A percentile compares a stretch with the other conserved stretches of the same genome.
Conservation (phyloP, 2,888 invertebrate species). For the Nomada ruficornis region DNA sequence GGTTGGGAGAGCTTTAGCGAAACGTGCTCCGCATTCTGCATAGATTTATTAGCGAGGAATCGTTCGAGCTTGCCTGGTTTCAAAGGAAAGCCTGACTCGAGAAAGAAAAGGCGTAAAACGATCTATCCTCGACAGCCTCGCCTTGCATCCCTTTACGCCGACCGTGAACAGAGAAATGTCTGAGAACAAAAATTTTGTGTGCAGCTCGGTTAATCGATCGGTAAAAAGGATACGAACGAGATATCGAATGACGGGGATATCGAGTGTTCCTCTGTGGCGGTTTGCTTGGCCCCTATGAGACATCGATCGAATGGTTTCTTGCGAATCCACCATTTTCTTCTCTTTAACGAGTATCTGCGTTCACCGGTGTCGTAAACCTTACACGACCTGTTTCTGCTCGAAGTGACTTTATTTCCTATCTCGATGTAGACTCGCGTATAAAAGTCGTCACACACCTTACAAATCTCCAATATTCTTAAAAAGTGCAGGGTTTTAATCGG, state of each 20-base stretch:
- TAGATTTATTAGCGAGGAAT: constrained; percentile 37
- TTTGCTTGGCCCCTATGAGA: constrained; percentile 46
- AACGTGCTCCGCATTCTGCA: constrained; percentile 39
- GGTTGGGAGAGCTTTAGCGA: constrained; percentile 25
- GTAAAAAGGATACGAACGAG: constrained; percentile 70
- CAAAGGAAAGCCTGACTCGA: constrained; percentile 34
- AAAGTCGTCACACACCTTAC: too few relatives aligned
- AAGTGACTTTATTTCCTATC: not conserved
- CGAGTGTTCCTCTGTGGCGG: constrained; percentile 56
- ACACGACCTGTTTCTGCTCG: not conserved
- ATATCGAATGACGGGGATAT: constrained; percentile 70
- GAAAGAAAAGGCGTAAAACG: constrained; percentile 60
- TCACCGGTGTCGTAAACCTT: not conserved
- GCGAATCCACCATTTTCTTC: constrained; percentile 22
- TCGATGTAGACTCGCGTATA: not conserved
- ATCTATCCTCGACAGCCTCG: constrained; percentile 54
- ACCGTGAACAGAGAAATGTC: constrained; percentile 21
- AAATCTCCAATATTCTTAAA: too few relatives aligned
- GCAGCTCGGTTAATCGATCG: constrained; percentile 71
- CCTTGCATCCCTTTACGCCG: constrained; percentile 41
- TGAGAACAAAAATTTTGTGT: constrained; percentile 45
- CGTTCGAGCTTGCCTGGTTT: constrained; percentile 23
- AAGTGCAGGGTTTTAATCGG: too few relatives aligned
- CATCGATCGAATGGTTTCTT: constrained; percentile 29
- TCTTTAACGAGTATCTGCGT: not conserved